Conservation (phyloP, 2,797 vertebrate genomes). For the Poeciliopsis paucimaculata region DNA sequence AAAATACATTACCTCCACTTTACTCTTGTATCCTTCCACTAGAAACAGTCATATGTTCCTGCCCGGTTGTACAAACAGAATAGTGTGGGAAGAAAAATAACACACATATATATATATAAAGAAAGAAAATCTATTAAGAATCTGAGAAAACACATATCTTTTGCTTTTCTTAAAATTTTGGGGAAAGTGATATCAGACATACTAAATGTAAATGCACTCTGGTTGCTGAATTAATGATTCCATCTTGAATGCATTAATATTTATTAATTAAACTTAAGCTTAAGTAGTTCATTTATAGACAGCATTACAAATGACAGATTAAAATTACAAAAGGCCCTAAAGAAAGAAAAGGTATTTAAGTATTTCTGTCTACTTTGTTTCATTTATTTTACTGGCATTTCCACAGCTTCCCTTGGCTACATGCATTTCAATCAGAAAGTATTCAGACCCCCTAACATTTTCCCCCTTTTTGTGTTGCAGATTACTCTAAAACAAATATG, state of each 20-base stretch:
- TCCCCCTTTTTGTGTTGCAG: not conserved
- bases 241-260: conserved; percentile 66
- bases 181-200: conserved; percentile 43
- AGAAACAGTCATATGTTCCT: conserved; percentile 2
- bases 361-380: conserved; percentile 22
- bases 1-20: conserved; percentile 16
- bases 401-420: not conserved
- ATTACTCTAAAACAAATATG: not conserved
- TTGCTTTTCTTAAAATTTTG: conserved; percentile 50
- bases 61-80: conserved; percentile 5
- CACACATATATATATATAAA: not conserved
- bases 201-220: conserved; percentile 49
- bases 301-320: conserved; percentile 46
- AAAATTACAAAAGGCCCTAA: conserved; percentile 38
- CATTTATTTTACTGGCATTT: conserved; percentile 10
- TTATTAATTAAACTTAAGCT: conserved; percentile 68
- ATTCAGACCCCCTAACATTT: not conserved
- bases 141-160: conserved; percentile 19
- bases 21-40: not conserved
- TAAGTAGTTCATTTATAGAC: conserved; percentile 65
- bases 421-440: not conserved
- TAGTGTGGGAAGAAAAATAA: not conserved
- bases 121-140: too few relatives aligned
- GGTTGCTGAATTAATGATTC: conserved; percentile 57
- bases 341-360: conserved; percentile 38